These are phyloP conservation scores for Macropodus opercularis DNA, from an alignment of 2,797 vertebrate species.

Conservation along the genomic window DNA sequence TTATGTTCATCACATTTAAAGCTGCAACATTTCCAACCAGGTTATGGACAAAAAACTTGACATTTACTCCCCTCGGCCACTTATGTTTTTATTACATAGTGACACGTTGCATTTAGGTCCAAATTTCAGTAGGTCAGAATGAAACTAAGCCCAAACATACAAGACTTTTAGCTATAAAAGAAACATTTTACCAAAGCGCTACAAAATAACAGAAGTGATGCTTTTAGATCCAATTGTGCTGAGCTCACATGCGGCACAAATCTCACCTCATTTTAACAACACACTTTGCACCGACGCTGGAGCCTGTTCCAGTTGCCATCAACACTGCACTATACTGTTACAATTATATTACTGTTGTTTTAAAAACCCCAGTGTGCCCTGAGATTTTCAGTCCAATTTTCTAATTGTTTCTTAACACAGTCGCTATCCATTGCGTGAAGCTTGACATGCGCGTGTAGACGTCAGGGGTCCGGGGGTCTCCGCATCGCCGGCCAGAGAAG, in stretches of 20 bases:
- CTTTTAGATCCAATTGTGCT: too few relatives aligned
- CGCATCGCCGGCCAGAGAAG: slow-evolving; percentile 80
- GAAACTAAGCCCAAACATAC: background rate
- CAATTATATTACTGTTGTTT: too few relatives aligned
- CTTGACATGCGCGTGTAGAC: slow-evolving; percentile 79
- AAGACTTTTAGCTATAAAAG: background rate
- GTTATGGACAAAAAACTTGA: too few relatives aligned
- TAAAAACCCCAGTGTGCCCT: background rate
- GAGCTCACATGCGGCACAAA: too few relatives aligned
- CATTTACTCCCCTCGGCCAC: too few relatives aligned
- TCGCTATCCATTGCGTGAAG: slow-evolving; percentile 77
- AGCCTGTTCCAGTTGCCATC: too few relatives aligned
- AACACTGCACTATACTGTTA: background rate
- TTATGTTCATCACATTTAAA: too few relatives aligned
- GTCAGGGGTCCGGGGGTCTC: slow-evolving; percentile 74
- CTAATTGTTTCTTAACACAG: slow-evolving; percentile 46
- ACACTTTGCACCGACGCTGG: too few relatives aligned
- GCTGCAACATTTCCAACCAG: too few relatives aligned
- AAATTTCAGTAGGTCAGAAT: background rate
- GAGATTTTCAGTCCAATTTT: background rate
- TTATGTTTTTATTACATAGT: background rate
- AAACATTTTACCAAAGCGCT: background rate
- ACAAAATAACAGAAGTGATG: background rate
- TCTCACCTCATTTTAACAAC: background rate
- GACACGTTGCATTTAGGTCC: background rate